Evolutionary conservation across 2,797 vertebrate genomes (phyloP).

Genomic region (Toxotes lorentzi): DNA sequence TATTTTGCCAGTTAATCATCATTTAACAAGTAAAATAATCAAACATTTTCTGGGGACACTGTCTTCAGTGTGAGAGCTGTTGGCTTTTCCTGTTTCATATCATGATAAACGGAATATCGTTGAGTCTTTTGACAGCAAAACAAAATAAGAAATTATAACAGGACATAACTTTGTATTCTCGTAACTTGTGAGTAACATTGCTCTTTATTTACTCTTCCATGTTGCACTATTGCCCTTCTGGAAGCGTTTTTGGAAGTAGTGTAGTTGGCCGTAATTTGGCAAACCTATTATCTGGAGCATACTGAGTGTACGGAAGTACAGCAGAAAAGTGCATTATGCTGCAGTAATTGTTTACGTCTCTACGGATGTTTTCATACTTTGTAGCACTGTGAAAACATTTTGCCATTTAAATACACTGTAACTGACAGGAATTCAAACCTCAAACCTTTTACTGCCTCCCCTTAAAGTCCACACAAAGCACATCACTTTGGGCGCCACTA

Average conservation of each 20-base stretch:
- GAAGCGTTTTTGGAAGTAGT: background rate
- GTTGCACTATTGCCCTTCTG: background rate
- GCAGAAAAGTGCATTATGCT: background rate
- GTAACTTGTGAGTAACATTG: background rate
- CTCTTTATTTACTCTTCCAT: background rate
- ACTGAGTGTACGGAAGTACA: background rate
- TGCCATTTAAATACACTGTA: background rate
- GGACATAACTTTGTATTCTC: background rate
- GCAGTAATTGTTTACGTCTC: background rate
- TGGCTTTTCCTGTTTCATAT: background rate
- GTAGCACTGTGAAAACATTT: background rate
- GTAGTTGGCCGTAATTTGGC: conserved; percentile 4
- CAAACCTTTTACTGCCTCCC: background rate
- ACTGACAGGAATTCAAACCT: background rate
- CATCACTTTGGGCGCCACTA: background rate
- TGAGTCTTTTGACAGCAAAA: background rate
- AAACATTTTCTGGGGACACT: background rate
- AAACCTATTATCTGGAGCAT: background rate
- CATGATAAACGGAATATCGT: background rate
- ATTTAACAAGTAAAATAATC: background rate
- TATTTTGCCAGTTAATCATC: background rate
- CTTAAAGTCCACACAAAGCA: background rate
- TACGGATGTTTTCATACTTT: background rate
- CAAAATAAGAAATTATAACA: background rate
- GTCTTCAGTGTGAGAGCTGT: background rate